phyloP scores from a whole-genome alignment of 2,113 vertebrate species.

The Hyaena hyaena region DNA sequence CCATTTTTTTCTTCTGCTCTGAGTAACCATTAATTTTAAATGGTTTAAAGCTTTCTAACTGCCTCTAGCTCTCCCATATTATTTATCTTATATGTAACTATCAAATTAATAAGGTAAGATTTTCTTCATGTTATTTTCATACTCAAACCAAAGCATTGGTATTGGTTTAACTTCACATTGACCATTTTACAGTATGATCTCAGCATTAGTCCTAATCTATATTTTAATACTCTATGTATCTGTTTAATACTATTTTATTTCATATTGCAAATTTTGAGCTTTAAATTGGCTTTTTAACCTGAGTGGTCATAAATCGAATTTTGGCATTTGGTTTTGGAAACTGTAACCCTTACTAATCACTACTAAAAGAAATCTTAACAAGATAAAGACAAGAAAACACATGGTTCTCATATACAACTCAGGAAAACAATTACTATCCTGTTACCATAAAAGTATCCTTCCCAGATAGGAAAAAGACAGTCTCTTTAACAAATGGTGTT shows the following conservation, averaged over 20 bases:
- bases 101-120: neutral
- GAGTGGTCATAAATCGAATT: neutral
- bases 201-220: neutral
- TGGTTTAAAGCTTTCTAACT: neutral
- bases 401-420: neutral
- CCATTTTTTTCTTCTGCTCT: neutral
- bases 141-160: neutral
- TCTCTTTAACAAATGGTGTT: neutral
- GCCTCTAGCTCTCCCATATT: neutral
- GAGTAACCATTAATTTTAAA: neutral
- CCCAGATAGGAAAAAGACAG: neutral
- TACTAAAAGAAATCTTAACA: neutral
- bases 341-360: neutral
- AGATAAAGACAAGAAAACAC: neutral
- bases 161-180: neutral
- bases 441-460: neutral
- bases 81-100: neutral
- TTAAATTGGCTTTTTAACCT: neutral
- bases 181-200: neutral
- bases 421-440: neutral
- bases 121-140: neutral
- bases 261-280: neutral
- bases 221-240: neutral
- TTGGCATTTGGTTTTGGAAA: neutral
- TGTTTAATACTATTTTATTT: neutral